A percentile compares a stretch with the other conserved stretches of the same genome.
phyloP scores from a whole-genome alignment of 2,888 invertebrate species.

The Tholera decimalis region DNA sequence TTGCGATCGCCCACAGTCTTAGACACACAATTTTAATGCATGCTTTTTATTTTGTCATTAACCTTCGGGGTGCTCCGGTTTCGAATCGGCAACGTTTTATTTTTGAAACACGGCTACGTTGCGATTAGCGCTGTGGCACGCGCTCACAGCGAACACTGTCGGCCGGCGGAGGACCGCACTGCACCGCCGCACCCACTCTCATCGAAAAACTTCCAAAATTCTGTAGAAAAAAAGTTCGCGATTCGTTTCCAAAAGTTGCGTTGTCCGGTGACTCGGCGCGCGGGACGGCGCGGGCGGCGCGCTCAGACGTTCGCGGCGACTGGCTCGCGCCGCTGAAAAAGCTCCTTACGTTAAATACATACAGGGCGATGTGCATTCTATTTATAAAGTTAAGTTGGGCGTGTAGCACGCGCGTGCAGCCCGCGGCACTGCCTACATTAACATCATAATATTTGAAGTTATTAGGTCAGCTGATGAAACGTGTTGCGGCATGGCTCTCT shows the following conservation, averaged over 20 bases:
- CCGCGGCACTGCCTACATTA: conserved; percentile 76
- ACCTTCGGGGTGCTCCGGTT: conserved; percentile 90
- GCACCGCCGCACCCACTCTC: conserved; percentile 61
- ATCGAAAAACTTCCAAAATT: conserved; percentile 65
- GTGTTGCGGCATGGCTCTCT: conserved; percentile 70
- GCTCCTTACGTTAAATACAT: conserved; percentile 87
- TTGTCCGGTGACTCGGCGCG: conserved; percentile 68
- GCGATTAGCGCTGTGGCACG: conserved; percentile 72
- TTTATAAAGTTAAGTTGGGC: conserved; percentile 89
- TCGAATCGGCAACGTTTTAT: conserved; percentile 89
- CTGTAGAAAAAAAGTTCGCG: conserved; percentile 72
- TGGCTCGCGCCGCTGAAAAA: conserved; percentile 85
- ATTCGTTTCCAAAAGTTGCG: conserved; percentile 76
- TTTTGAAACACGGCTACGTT: conserved; percentile 88
- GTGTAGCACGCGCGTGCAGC: conserved; percentile 84
- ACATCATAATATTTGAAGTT: conserved; percentile 87
- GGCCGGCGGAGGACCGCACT: conserved; percentile 64
- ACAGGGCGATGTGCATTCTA: conserved; percentile 88
- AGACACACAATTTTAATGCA: conserved; percentile 85
- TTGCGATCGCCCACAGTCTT: conserved; percentile 71
- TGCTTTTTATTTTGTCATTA: conserved; percentile 90
- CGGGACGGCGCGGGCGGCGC: conserved; percentile 83
- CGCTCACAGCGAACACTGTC: conserved; percentile 54
- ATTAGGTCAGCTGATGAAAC: conserved; percentile 87
- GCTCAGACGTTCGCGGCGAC: conserved; percentile 82